Base-by-base conservation (phyloP, 2,797 vertebrate species). In the Hippoglossus hippoglossus region DNA sequence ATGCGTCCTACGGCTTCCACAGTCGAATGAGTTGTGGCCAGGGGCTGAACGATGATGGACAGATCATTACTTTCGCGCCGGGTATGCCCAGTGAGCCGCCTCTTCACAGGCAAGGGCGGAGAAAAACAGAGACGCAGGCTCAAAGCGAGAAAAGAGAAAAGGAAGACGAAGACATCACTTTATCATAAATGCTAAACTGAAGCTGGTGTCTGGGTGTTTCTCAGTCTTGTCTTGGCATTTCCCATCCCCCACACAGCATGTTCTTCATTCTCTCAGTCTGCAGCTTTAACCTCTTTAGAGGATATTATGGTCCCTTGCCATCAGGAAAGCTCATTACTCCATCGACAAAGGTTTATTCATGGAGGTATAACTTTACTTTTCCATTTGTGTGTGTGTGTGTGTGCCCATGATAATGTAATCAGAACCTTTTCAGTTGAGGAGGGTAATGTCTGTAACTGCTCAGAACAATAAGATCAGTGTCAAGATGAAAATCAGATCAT, bases 221-320 rank as follows among this genome's bases (percentile, higher is more conserved):
- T 46, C 57, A 31, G 77, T 73, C 67, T 75, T 36, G 70, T 79
- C 67, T 70, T 47, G 52, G 78, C 52, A 72, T 71, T 69, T 78
- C 75, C 75, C 87, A 49, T 60, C 85, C 87, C 83, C 83, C 87
- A 72, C 26, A 31, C 12, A n/a, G 25, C 53, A 16, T 66, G 69
- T 75, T 80, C 72, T 87, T 85, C 78, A 78, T 84, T 77, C 87
- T 86, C 71, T 22, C 82, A 71, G 87, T 83, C 88, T 86, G 79
- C 83, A 75, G 77, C 85, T 58, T 53, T 92, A 93, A 93, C 88
- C 86, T 89, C 89, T 91, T 93, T 92, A 92, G 89, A 89, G 91
- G 64, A 61, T 87, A 89, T 87, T 82, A 85, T 77, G 66, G 84
- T 91, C 90, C 83, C 91, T 80, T 66, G 79, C 89, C 85, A 89